Base-by-base conservation (phyloP, 2,888 invertebrate species). In the Drosophila borealis region DNA sequence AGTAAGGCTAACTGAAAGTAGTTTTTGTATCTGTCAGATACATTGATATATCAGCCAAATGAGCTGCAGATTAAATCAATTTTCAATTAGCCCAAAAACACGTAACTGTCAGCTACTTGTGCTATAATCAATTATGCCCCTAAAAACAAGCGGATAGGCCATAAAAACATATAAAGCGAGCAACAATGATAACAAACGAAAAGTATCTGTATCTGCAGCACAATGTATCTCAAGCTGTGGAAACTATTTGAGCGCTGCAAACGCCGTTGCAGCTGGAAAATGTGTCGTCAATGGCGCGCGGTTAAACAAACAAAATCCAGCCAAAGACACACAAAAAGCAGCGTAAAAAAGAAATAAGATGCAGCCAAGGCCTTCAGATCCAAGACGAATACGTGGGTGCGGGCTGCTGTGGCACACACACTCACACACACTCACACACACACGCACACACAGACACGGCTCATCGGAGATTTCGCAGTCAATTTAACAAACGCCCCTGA, bases 401-500 rank as follows among this genome's bases (percentile, higher is more conserved):
- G n/a, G 11, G 17, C 29, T 46, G 36, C 9, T 39, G 25, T 39
- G 17, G n/a, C 10, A 36, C 19, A 54, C 36, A 48, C 36, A 19
- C n/a, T 17, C 51, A 13, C 19, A 33, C 33, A 21, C 42, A 19
- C 33, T n/a, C 42, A 19, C 10, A 19, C 19, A 19, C 10, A 19
- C 17, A 17, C 13, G 25, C 3, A 8, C 3, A 33, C 4, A 14
- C 6, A 41, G 25, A 39, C 42, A 41, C 34, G 49, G 61, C 59
- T 67, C 71, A 61, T 46, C 57, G 41, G 54, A 70, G 81, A 86
- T 84, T 84, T 84, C 56, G 87, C 87, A 87, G 80, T 84, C 84
- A 78, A 87, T 81, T 85, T 82, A 70, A 82, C 67, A 68, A 70
- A 75, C 70, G 81, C 72, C 81, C 81, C 67, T 81, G 81, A 85